Evolutionary conservation across 2,888 invertebrate species (phyloP), one percentile per base, ranked within the genome.

Genomic region (Eucriotettix oculatus): DNA sequence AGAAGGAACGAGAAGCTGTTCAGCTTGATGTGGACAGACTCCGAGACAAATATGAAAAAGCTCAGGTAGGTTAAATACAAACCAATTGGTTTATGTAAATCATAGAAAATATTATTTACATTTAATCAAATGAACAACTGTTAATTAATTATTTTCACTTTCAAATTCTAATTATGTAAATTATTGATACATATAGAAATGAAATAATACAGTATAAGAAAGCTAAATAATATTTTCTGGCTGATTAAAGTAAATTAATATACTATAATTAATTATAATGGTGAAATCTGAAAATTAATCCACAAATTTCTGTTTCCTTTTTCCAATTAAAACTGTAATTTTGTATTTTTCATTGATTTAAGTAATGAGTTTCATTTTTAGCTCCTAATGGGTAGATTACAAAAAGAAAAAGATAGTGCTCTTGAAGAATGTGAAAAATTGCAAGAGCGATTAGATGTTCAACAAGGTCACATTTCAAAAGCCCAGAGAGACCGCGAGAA

Each of bases 11-110:
- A 58, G 94, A 94, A 73, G 82, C 86, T 5, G 83, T 88, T 41
- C 87, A 89, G 69, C 72, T 89, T 64, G 94, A 94, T 68, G 83
- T 85, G 61, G 93, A 93, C 71, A 81, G 93, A 67, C 81, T 90
- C 70, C 82, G 87, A 67, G 93, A 93, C 71, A 94, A 93, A 75
- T 84, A 86, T 68, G 93, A 94, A 67, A 92, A 93, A 72, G 82
- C 86, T 61, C 91, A 92, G 84, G 90, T 91, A 74, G 72, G 66
- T 66, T 16, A 1, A 16, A 48, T 1, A 16, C 5, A 48, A 3
- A 48, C n/a, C n/a, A 54, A 43, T 41, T 56, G 2, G 29, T 5
- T 29, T 7, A 54, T 54, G 17, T 52, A 43, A 40, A 40, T 12
- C 14, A 54, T 16, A 54, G 44, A 14, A 40, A 57, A 17, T 16